Conservation (phyloP, 2,113 vertebrate species). For the Protomyctophum bolini region DNA sequence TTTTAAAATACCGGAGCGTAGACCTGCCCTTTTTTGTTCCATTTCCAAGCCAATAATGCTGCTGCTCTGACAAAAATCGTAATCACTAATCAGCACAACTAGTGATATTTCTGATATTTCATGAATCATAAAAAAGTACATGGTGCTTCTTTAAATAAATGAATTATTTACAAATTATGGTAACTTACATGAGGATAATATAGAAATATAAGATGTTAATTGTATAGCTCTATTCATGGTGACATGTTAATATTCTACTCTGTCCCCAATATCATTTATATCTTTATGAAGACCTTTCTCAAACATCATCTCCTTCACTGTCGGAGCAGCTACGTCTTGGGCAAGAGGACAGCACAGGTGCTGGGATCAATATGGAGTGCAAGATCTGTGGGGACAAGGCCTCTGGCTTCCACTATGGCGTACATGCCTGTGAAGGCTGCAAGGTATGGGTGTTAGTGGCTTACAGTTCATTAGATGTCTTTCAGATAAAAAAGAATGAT, state of each 20-base stretch:
- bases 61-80: too few relatives aligned
- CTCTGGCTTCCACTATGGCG: constrained; percentile 96
- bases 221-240: background rate
- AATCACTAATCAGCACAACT: too few relatives aligned
- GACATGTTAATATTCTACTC: background rate
- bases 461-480: background rate
- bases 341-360: constrained; percentile 77
- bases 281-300: constrained; percentile 81
- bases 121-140: too few relatives aligned
- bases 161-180: too few relatives aligned
- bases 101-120: too few relatives aligned
- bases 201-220: too few relatives aligned
- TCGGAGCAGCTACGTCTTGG: constrained; percentile 90
- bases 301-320: constrained; percentile 86
- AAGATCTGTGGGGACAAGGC: constrained; percentile 96
- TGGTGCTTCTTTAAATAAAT: too few relatives aligned
- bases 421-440: constrained; percentile 97
- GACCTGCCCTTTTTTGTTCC: too few relatives aligned
- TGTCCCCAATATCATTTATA: background rate
- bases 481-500: background rate
- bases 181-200: too few relatives aligned
- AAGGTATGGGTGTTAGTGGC: constrained; percentile 81
- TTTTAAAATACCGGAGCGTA: too few relatives aligned
- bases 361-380: constrained; percentile 91
- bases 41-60: too few relatives aligned